Evolutionary conservation across 2,113 vertebrate species (phyloP).

Genomic region (Pachypanchax playfairii): DNA sequence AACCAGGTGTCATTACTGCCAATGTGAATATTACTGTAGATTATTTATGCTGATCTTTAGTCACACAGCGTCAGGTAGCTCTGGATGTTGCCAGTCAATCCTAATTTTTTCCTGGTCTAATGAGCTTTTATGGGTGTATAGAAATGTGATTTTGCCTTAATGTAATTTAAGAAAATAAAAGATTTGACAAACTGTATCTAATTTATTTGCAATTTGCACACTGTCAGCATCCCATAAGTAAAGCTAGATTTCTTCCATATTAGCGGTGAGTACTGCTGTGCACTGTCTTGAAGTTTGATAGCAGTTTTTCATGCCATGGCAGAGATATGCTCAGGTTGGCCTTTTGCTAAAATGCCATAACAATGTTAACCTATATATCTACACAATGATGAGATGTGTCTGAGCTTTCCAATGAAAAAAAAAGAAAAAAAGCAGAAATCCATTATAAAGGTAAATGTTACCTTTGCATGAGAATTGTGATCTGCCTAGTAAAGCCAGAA

Average conservation of each 20-base stretch:
- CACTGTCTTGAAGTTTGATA: slow-evolving; percentile 61
- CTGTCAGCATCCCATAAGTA: not conserved
- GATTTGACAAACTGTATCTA: not conserved
- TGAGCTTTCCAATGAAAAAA: slow-evolving; percentile 68
- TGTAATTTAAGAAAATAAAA: not conserved
- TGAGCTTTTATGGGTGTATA: not conserved
- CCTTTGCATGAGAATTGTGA: slow-evolving; percentile 79
- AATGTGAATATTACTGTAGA: too few relatives aligned
- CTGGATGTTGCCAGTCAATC: too few relatives aligned
- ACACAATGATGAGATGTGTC: slow-evolving; percentile 69
- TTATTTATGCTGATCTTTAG: too few relatives aligned
- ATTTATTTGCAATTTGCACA: not conserved
- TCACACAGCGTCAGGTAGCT: too few relatives aligned
- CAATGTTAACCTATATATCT: slow-evolving; percentile 81
- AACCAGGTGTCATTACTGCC: too few relatives aligned
- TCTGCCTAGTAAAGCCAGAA: slow-evolving; percentile 42
- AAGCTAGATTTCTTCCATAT: not conserved
- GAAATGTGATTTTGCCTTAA: not conserved
- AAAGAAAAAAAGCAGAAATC: slow-evolving; percentile 70
- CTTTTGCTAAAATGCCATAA: slow-evolving; percentile 83
- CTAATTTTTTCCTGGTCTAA: too few relatives aligned
- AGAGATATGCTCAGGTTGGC: slow-evolving; percentile 69
- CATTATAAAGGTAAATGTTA: slow-evolving; percentile 83
- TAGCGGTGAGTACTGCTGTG: slow-evolving; percentile 7
- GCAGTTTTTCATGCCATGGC: slow-evolving; percentile 72